Evolutionary conservation across 1,140 invertebrate species (phyloP), one percentile per base, ranked within the genome.

Genomic region (Drosophila orena): DNA sequence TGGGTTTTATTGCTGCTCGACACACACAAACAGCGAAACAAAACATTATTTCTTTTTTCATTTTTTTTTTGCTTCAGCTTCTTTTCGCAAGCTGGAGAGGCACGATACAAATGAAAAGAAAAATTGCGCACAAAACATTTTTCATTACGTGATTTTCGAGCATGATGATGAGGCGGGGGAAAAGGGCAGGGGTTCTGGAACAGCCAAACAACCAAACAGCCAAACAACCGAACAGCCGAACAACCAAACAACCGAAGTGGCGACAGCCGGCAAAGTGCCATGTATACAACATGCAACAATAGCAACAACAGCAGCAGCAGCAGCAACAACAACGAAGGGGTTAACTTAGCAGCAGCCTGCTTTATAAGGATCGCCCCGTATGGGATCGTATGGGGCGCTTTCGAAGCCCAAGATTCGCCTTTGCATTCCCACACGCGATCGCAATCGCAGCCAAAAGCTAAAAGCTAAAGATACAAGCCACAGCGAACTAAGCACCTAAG

Each of bases 1-100:
- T 88, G 84, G 81, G 84, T 88, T 88, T 88, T 88, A 88, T 88
- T 88, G 83, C 83, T 88, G 83, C 79, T 89, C 83, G 77, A 88
- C 84, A 88, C 84, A 88, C 71, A 88, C 79, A 83, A 86, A 88
- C 83, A 86, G 73, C 81, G 84, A 79, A 78, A 47, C 70, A 83
- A 64, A 70, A 71, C 68, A 70, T 47, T 71, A 50, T 70, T 70
- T 70, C 56, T 44, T 49, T 15, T 40, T 49, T 17, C n/a, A 46
- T 30, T 15, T 6, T 4, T 14, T 6, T 15, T 15, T n/a, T 42
- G 8, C 17, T 43, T 12, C 10, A 20, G 11, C 14, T 20, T 50
- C 20, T 42, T 50, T 66, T 34, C 20, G 34, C 22, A 52, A 30
- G 43, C 38, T 52, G 54, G 60, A 70, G 65, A 58, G 68, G 66